Conservation (phyloP, 2,888 invertebrate genomes). For the Noctua comes region DNA sequence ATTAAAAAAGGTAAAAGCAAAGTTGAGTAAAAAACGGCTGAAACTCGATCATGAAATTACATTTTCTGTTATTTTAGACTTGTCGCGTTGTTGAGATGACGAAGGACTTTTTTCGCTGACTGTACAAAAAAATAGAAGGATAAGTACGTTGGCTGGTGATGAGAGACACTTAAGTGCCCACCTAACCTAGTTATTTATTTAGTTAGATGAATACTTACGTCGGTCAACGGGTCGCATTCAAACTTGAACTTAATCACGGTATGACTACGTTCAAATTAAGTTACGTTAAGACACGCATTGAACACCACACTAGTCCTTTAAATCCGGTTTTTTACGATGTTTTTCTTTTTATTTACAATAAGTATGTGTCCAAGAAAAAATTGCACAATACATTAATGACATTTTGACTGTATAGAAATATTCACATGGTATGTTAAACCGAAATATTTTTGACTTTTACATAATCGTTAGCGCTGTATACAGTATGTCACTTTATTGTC, state of each 20-base stretch:
- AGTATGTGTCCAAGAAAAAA: not conserved
- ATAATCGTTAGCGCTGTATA: no score
- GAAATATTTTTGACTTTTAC: not conserved
- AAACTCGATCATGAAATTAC: slow-evolving; percentile 34
- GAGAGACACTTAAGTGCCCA: not conserved
- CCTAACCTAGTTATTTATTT: not conserved
- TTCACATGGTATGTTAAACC: not conserved
- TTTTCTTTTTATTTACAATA: not conserved
- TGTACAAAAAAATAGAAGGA: not conserved
- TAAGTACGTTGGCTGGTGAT: not conserved
- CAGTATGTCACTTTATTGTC: no score
- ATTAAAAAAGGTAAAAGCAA: slow-evolving; percentile 40
- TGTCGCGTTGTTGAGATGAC: slow-evolving; percentile 1
- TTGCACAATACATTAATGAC: not conserved
- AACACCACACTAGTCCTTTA: not conserved
- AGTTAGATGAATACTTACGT: not conserved
- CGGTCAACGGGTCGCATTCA: not conserved
- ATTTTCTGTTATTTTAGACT: slow-evolving; percentile 32
- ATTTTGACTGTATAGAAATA: not conserved
- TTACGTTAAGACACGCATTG: not conserved
- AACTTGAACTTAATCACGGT: not conserved
- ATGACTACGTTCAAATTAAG: not conserved
- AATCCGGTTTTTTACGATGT: not conserved
- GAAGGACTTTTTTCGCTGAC: not conserved
- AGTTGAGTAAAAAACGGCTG: slow-evolving; percentile 17